A percentile compares a stretch with the other conserved stretches of the same genome.
Conservation (phyloP, 1,140 invertebrate species). For the Orchesella cincta region DNA sequence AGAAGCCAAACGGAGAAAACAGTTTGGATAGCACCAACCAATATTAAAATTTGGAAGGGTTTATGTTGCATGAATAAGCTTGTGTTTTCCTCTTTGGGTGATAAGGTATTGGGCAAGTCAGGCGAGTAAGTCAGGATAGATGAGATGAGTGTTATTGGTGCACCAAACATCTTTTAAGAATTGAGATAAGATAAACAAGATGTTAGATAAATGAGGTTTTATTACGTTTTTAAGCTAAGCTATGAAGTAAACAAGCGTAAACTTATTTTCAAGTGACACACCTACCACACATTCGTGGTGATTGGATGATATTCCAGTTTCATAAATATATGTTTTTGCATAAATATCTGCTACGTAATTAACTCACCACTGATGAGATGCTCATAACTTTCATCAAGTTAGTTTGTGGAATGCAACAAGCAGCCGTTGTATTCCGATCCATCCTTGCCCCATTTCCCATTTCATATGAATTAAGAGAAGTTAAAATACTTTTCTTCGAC, state of each 20-base stretch:
- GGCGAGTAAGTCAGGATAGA: constrained; percentile 5
- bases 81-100: background rate
- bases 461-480: no score
- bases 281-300: no score
- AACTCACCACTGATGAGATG: constrained; percentile 13
- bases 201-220: background rate
- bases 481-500: no score
- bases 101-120: background rate
- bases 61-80: background rate
- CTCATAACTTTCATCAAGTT: constrained; percentile 20
- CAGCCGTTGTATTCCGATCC: background rate
- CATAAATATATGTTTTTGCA: background rate
- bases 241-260: no score
- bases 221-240: no score
- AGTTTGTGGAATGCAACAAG: constrained; percentile 16
- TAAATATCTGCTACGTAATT: background rate
- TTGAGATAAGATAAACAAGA: background rate
- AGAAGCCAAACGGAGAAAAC: background rate
- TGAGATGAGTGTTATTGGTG: background rate
- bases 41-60: background rate
- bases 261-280: no score
- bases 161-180: background rate
- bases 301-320: no score
- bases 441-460: background rate
- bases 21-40: background rate